phyloP scores from a whole-genome alignment of 2,797 vertebrate species.

The Coregonus sp. region DNA sequence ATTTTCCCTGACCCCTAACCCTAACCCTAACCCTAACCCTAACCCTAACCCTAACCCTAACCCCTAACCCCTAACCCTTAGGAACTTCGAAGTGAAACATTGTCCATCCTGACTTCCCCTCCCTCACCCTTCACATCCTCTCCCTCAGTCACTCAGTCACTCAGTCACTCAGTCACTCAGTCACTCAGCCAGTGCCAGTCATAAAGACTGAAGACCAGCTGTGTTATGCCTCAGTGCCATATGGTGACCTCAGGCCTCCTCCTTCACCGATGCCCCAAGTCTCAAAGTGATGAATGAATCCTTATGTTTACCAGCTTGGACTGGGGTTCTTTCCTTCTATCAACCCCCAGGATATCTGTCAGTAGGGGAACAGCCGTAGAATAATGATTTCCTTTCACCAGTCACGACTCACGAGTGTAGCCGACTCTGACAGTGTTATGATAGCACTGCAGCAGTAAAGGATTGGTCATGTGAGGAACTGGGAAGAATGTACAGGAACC shows the following conservation, averaged over 20 bases:
- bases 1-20: no score
- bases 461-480: not conserved
- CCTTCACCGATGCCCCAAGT: not conserved
- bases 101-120: not conserved
- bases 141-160: not conserved
- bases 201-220: slow-evolving; percentile 6
- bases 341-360: not conserved
- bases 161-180: no score
- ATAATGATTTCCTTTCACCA: not conserved
- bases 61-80: no score
- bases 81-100: no score
- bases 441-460: not conserved
- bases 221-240: slow-evolving; percentile 15
- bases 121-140: not conserved
- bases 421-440: not conserved
- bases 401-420: not conserved
- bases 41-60: no score
- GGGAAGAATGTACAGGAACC: not conserved
- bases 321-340: not conserved
- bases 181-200: not conserved
- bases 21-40: no score
- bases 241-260: slow-evolving; percentile 6
- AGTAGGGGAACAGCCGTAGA: not conserved
- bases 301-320: not conserved
- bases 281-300: not conserved